These are phyloP conservation scores for Edolisoma coerulescens DNA, from an alignment of 2,113 vertebrate genomes.

Conservation along the genomic window DNA sequence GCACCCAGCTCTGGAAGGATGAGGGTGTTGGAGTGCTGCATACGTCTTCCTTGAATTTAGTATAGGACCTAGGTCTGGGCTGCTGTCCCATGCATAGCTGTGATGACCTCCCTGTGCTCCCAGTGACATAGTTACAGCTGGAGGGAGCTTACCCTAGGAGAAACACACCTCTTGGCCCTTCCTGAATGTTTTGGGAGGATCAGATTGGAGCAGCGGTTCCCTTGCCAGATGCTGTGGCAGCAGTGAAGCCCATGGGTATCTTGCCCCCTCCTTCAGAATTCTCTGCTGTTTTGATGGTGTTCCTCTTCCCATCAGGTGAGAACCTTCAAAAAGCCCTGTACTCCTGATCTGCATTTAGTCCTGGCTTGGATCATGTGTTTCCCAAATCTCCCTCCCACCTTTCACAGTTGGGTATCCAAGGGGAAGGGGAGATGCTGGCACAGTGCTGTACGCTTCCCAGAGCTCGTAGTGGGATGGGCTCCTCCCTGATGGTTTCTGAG, in stretches of 20 bases:
- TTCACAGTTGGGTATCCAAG: neutral
- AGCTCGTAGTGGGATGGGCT: fast-evolving
- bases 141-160: neutral
- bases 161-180: neutral
- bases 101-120: neutral
- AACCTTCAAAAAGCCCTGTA: neutral
- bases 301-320: neutral
- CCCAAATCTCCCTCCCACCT: neutral
- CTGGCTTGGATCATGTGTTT: neutral
- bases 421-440: neutral
- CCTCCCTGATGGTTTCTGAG: neutral
- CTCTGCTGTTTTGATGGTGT: neutral
- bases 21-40: neutral
- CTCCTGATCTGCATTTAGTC: neutral
- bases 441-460: neutral
- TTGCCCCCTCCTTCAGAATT: neutral
- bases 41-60: fast-evolving
- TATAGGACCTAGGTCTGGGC: neutral
- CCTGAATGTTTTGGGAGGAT: neutral
- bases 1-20: neutral
- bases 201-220: neutral
- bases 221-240: neutral
- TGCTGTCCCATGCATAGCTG: neutral
- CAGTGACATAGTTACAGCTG: fast-evolving
- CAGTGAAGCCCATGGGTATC: neutral